Evolutionary conservation across 2,797 vertebrate genomes (phyloP), one percentile per base, ranked within the genome.

Genomic region (Heterohyrax brucei): DNA sequence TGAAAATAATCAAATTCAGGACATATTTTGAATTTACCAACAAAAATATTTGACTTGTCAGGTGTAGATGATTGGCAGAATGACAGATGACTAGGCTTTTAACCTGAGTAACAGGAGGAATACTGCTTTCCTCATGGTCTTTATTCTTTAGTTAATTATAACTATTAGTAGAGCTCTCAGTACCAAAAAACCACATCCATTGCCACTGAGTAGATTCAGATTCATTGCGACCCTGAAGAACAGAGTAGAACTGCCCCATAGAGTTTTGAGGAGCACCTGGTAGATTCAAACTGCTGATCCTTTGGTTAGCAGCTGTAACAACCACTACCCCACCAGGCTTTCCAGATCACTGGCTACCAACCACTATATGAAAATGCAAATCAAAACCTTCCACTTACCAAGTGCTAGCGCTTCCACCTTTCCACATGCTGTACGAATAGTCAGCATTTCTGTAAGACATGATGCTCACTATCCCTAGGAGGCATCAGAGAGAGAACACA

Each of bases 371-470:
- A 73, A 87, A 62, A 22, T 10, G 30, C 5, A 87, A 73, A 30
- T 7, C 14, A 75, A 95, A 48, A 28, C 7, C 26, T 56, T 18
- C 2, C 81, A 96, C 99, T 99, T 97, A 99, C 99, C 99, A 99
- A 0, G 99, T 99, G 97, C 98, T 99, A 56, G 98, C 44, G 19
- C 98, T 94, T 4, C 96, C 97, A 0, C 98, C 97, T 61, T 89
- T 98, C 99, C 99, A 99, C 98, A 99, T 98, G 97, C 99, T 99
- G 89, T 99, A 99, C 1, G 99, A 99, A 82, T 91, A 78, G 93
- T 99, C 99, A 10, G 21, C 1, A 2, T 98, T 98, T 89, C 96
- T 99, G 98, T 99, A 99, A 0, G 99, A 99, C 91, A 97, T 98
- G 97, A 99, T 86, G 83, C 99, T 98, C 84, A 98, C 96, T 87